A percentile compares a stretch with the other conserved stretches of the same genome.
Conservation (phyloP, 2,113 vertebrate genomes). For the Anarrhichthys ocellatus region DNA sequence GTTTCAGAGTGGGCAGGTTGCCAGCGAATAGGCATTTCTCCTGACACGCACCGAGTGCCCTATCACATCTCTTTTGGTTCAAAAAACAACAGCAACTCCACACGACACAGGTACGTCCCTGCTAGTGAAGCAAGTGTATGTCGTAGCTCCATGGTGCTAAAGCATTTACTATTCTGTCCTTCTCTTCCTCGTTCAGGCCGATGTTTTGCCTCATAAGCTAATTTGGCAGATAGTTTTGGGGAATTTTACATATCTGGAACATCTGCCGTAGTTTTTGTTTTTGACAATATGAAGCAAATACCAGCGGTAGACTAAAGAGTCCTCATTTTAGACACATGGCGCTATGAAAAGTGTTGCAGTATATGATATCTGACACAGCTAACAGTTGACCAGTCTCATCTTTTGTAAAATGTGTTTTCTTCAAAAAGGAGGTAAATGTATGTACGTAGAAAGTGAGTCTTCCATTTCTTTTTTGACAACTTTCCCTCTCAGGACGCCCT, state of each 20-base stretch:
- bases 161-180: not conserved
- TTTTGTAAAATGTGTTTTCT: not conserved
- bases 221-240: not conserved
- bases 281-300: not conserved
- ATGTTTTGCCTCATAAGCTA: not conserved
- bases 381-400: not conserved
- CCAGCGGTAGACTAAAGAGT: not conserved
- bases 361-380: not conserved
- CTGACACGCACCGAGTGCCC: constrained; percentile 93
- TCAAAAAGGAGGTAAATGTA: not conserved
- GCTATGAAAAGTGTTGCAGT: not conserved
- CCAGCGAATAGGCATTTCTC: constrained; percentile 92
- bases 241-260: not conserved
- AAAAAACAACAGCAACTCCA: constrained; percentile 81
- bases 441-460: no score
- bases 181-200: not conserved
- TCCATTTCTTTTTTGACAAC: not conserved
- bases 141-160: not conserved
- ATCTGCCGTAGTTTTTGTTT: not conserved
- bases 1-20: constrained; percentile 95
- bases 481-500: constrained; percentile 78
- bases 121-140: not conserved
- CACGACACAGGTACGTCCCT: constrained; percentile 87
- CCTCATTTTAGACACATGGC: not conserved
- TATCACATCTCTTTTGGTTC: constrained; percentile 96